A percentile compares a stretch with the other conserved stretches of the same genome.
Evolutionary conservation across 2,888 invertebrate genomes (phyloP).

Genomic region (Agrotis exclamationis): DNA sequence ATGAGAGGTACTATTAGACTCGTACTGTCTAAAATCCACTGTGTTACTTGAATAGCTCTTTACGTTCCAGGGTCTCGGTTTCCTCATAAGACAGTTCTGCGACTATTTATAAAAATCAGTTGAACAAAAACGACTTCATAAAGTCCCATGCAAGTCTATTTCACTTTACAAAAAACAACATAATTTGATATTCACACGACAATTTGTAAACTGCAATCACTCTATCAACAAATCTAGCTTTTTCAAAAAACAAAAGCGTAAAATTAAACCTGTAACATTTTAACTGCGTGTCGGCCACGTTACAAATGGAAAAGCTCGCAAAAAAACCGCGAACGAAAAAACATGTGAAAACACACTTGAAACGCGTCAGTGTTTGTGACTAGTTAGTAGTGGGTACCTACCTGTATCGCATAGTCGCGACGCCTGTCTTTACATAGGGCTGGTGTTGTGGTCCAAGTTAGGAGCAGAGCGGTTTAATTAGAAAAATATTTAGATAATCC

Average conservation of each 20-base stretch:
- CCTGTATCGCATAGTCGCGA: slow-evolving; percentile 34
- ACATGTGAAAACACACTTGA: slow-evolving; percentile 64
- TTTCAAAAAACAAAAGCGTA: not conserved
- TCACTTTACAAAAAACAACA: not conserved
- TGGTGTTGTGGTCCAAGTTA: slow-evolving; percentile 21
- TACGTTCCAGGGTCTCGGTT: too few relatives aligned
- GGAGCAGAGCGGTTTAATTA: slow-evolving; percentile 16
- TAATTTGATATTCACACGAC: not conserved
- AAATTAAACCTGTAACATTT: slow-evolving; percentile 34
- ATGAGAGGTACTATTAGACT: too few relatives aligned
- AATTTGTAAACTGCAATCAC: slow-evolving; percentile 13
- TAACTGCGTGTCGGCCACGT: slow-evolving; percentile 42
- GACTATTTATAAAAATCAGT: too few relatives aligned
- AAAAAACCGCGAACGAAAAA: slow-evolving; percentile 59
- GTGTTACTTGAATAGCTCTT: too few relatives aligned
- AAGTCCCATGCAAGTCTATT: too few relatives aligned
- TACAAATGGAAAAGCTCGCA: slow-evolving; percentile 51
- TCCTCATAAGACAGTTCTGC: too few relatives aligned
- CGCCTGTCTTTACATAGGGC: slow-evolving; percentile 55
- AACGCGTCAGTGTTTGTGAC: slow-evolving; percentile 62
- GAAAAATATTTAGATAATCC: not conserved
- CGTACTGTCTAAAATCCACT: too few relatives aligned
- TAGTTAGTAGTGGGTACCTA: slow-evolving; percentile 47
- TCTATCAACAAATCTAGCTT: slow-evolving; percentile 12
- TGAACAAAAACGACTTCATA: too few relatives aligned